Evolutionary conservation across 1,140 invertebrate genomes (phyloP).

Genomic region (Anoplolepis gracilipes): DNA sequence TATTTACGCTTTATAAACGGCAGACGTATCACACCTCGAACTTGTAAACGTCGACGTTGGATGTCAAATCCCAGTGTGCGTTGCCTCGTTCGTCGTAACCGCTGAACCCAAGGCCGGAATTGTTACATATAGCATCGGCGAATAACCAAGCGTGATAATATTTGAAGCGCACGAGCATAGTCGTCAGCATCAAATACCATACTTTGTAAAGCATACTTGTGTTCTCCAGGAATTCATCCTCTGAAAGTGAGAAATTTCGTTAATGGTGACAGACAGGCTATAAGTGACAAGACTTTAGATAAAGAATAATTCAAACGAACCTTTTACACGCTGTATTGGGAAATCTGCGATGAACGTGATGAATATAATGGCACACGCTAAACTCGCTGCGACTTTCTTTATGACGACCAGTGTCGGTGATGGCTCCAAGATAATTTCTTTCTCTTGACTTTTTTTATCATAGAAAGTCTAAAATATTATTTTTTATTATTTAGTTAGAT

Average conservation of each 20-base stretch:
- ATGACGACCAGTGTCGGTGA: constrained; percentile 88
- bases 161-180: constrained; percentile 93
- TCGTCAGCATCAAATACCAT: constrained; percentile 92
- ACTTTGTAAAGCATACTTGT: constrained; percentile 89
- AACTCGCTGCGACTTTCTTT: constrained; percentile 89
- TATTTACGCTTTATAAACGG: background rate
- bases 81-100: constrained; percentile 92
- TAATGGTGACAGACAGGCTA: background rate
- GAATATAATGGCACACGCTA: constrained; percentile 89
- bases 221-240: constrained; percentile 89
- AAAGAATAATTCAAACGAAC: constrained; percentile 75
- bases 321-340: constrained; percentile 88
- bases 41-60: constrained; percentile 95
- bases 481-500: background rate
- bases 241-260: constrained; percentile 78
- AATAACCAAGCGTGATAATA: constrained; percentile 99
- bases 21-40: constrained; percentile 91
- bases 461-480: constrained; percentile 48
- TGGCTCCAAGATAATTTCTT: constrained; percentile 87
- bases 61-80: constrained; percentile 94
- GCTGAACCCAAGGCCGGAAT: constrained; percentile 96
- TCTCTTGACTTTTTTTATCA: constrained; percentile 77
- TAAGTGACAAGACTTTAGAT: background rate
- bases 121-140: constrained; percentile 97
- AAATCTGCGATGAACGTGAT: constrained; percentile 88